Evolutionary conservation across 2,888 invertebrate genomes (phyloP), one percentile per base, ranked within the genome.

Genomic region (Tachina fera): DNA sequence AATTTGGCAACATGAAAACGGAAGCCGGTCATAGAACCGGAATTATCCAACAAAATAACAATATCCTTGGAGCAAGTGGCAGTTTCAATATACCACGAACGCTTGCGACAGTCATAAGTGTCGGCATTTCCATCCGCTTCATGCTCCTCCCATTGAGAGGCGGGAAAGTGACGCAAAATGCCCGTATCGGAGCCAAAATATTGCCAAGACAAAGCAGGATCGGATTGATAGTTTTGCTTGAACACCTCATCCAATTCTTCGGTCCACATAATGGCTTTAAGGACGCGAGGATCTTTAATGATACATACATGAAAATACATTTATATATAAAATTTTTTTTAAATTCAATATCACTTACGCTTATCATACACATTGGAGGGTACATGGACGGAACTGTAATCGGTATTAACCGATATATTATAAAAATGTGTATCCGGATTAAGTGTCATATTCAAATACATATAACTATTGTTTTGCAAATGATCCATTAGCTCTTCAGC

Each of bases 51-150:
- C 76, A 99, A 94, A 83, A 99, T 98, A 43, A 99, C 95, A 89
- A 99, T 96, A 91, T 99, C 99, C 93, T 99, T 99, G 10, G 99
- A 98, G 90, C 98, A 98, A 0, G 99, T 98, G 0, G 99, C 98
- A 0, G 99, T 99, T 93, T 98, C 97, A 87, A 99, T 98, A 92
- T 98, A 99, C 98, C 98, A 99, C 58, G 97, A 97, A 81, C 97
- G 94, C 61, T 97, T 96, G 75, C 99, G 95, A 90, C 98, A 98
- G 92, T 99, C 99, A 92, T 97, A 99, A 2, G 96, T 95, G 91
- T 98, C 98, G 9, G 94, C 93, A 87, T 94, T 93, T 61, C 93
- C 92, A 71, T 92, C 90, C 68, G 91, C 90, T 9, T 83, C 83
- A 6, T 88, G 78, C 8, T 90, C 89, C 43, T 93, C 93, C 97